Evolutionary conservation across 1,140 invertebrate species (phyloP), one percentile per base, ranked within the genome.

Genomic region (Drosophila rufa): DNA sequence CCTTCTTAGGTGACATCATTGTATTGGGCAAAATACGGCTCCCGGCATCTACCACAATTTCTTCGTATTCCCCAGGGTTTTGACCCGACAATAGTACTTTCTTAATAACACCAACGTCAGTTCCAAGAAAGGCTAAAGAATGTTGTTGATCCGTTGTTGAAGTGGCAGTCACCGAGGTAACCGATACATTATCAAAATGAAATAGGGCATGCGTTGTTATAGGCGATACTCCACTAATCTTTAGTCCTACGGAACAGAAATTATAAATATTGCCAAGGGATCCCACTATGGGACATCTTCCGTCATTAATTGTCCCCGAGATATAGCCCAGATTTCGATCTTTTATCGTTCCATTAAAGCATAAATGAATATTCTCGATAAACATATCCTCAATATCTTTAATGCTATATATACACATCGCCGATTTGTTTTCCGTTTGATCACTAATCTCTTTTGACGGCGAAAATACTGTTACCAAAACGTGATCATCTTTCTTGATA

Each of bases 301-400:
- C 97, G 93, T 97, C 97, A 78, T 96, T 95, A 81, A 98, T 97
- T 80, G 96, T 96, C 5, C 98, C 98, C 64, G 97, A 98, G 83
- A 99, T 96, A 92, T 98, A 98, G 19, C 96, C 97, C 95, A 99
- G 97, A 87, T 98, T 98, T 48, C 98, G 94, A 90, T 97, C 97
- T 78, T 97, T 97, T 61, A 96, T 96, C 79, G 96, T 98, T 25
- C 97, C 98, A 93, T 99, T 98, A 92, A 99, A 99, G 93, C 98
- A 99, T 96, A 98, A 97, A 92, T 98, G 97, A 82, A 99, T 98
- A 93, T 99, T 99, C 93, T 98, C 96, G 83, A 97, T 98, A 93
- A 99, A 99, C 86, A 97, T 97, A 57, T 96, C 95, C 90, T 99
- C 97, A 77, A 99, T 97, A 45, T 98, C 96, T 75, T 96, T 95